Percentiles rank a stretch among this genome's conserved stretches.
These are phyloP conservation scores for Dasyurus viverrinus DNA, from an alignment of 2,113 vertebrate species.

Conservation along the genomic window DNA sequence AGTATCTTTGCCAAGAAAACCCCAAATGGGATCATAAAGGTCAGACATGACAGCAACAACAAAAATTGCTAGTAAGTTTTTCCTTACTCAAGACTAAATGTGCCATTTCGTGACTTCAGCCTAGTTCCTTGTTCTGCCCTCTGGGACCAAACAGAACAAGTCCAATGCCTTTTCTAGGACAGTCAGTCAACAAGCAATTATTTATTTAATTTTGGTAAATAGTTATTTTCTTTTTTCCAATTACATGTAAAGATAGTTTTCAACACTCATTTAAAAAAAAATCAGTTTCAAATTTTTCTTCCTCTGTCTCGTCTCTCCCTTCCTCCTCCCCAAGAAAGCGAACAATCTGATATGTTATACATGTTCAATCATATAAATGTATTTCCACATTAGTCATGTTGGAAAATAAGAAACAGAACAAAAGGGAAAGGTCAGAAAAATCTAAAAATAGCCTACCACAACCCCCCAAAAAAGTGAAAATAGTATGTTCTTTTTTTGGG, in stretches of 20 bases:
- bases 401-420: background rate
- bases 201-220: background rate
- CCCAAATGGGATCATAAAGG: background rate
- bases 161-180: background rate
- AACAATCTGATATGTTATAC: no score
- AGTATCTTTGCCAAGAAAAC: background rate
- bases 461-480: no score
- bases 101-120: background rate
- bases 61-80: background rate
- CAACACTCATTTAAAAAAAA: no score
- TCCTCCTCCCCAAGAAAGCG: no score
- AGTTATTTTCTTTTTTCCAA: no score
- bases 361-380: no score
- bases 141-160: background rate
- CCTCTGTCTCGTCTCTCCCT: no score
- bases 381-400: no score
- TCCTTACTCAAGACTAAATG: background rate
- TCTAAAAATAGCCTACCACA: background rate
- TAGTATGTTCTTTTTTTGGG: no score
- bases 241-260: no score
- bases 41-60: background rate
- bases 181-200: background rate
- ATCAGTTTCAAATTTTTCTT: no score
- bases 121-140: background rate
- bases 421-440: background rate